These are phyloP conservation scores for Pangasianodon gigas DNA, from an alignment of 2,113 vertebrate species.

Conservation along the genomic window DNA sequence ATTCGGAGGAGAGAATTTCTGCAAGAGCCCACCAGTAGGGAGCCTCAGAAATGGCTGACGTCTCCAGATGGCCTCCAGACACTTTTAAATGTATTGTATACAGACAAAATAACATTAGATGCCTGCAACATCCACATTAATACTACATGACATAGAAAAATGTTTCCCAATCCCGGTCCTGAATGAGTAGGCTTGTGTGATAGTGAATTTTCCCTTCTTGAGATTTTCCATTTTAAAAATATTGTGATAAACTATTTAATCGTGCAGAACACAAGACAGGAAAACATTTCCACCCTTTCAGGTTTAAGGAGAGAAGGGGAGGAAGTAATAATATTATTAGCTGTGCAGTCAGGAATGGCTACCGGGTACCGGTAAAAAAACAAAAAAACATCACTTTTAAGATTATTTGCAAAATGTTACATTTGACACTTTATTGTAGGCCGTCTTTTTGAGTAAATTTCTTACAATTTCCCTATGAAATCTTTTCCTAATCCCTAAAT, in stretches of 20 bases:
- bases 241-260: neutral
- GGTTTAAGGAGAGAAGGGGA: neutral
- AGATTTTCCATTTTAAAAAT: neutral
- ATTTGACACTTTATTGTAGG: neutral
- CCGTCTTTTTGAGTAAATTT: neutral
- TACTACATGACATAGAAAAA: neutral
- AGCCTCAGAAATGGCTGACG: constrained; percentile 11
- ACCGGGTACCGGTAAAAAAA: neutral
- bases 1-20: constrained; percentile 31
- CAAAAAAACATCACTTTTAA: neutral
- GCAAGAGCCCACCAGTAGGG: constrained; percentile 30
- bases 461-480: neutral
- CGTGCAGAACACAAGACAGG: neutral
- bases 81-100: constrained; percentile 7
- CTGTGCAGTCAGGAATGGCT: neutral
- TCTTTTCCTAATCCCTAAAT: neutral
- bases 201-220: neutral
- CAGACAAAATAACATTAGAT: neutral
- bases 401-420: neutral
- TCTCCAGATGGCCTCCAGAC: constrained; percentile 26
- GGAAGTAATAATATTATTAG: neutral
- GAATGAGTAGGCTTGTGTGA: neutral
- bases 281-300: neutral
- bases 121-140: neutral
- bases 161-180: neutral